phyloP scores from a whole-genome alignment of 2,113 vertebrate genomes.

The Notiomystis cincta region DNA sequence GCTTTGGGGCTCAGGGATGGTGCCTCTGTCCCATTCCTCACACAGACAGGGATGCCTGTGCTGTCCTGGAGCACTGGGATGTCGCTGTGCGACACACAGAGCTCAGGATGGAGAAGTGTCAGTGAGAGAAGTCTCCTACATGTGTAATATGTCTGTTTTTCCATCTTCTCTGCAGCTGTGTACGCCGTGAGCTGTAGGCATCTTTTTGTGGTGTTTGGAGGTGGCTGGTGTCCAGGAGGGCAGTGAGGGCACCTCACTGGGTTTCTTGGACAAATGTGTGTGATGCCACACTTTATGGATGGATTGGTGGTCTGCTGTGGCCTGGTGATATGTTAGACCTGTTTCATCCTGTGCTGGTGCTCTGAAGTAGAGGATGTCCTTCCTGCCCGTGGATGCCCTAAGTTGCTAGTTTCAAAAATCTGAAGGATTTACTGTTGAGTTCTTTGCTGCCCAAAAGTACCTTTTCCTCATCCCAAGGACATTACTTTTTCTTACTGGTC shows the following conservation, averaged over 20 bases:
- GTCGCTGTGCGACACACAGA: not conserved
- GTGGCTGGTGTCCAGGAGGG: not conserved
- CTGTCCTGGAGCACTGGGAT: not conserved
- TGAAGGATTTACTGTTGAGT: not conserved
- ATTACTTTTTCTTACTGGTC: not conserved
- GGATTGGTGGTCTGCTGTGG: not conserved
- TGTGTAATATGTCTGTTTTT: not conserved
- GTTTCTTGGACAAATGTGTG: not conserved
- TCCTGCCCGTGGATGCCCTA: not conserved
- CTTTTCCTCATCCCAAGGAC: not conserved
- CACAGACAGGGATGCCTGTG: not conserved
- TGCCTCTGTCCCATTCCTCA: not conserved
- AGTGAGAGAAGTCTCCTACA: not conserved
- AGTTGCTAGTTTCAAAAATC: not conserved
- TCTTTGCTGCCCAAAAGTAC: rapidly evolving
- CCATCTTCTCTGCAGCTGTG: not conserved
- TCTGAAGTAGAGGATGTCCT: not conserved
- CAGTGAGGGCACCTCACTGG: rapidly evolving
- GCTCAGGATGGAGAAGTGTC: not conserved
- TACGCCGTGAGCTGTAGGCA: rapidly evolving
- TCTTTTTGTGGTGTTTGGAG: not conserved
- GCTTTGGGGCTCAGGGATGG: not conserved
- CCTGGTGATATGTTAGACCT: not conserved
- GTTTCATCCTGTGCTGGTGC: not conserved
- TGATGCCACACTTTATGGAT: not conserved